Conservation (phyloP, 2,888 invertebrate species). For the Euclidia mi region DNA sequence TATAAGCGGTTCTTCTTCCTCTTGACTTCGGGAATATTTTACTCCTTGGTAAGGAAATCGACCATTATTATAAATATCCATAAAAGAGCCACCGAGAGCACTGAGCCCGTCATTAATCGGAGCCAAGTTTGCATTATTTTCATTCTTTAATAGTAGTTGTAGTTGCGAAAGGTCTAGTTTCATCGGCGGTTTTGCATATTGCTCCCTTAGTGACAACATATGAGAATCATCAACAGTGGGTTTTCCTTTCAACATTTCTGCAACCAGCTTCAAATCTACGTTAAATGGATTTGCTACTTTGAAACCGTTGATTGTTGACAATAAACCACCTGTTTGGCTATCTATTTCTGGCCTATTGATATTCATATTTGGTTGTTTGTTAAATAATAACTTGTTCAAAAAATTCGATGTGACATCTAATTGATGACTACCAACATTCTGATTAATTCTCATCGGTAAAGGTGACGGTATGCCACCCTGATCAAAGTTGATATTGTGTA, state of each 20-base stretch:
- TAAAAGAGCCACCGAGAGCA: conserved; percentile 71
- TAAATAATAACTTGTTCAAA: conserved; percentile 74
- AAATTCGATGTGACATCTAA: conserved; percentile 79
- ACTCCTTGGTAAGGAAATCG: conserved; percentile 81
- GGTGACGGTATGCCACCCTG: conserved; percentile 73
- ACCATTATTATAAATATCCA: conserved; percentile 76
- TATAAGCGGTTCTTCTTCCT: conserved; percentile 82
- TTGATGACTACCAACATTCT: conserved; percentile 83
- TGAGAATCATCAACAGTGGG: conserved; percentile 75
- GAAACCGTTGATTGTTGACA: conserved; percentile 85
- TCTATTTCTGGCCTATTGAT: conserved; percentile 77
- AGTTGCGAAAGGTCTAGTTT: conserved; percentile 80
- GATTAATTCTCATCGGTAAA: conserved; percentile 79
- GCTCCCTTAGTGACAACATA: conserved; percentile 73
- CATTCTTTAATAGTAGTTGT: conserved; percentile 79
- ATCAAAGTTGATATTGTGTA: conserved; percentile 76
- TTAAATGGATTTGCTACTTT: conserved; percentile 88
- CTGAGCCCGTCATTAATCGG: conserved; percentile 69
- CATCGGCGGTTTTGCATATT: conserved; percentile 73
- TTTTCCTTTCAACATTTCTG: conserved; percentile 86
- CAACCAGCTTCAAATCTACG: conserved; percentile 84
- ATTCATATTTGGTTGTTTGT: conserved; percentile 68
- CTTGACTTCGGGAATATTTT: conserved; percentile 86
- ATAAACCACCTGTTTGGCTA: conserved; percentile 63
- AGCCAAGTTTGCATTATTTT: conserved; percentile 67